Evolutionary conservation across 2,797 vertebrate species (phyloP).

Genomic region (Ciconia nigra): DNA sequence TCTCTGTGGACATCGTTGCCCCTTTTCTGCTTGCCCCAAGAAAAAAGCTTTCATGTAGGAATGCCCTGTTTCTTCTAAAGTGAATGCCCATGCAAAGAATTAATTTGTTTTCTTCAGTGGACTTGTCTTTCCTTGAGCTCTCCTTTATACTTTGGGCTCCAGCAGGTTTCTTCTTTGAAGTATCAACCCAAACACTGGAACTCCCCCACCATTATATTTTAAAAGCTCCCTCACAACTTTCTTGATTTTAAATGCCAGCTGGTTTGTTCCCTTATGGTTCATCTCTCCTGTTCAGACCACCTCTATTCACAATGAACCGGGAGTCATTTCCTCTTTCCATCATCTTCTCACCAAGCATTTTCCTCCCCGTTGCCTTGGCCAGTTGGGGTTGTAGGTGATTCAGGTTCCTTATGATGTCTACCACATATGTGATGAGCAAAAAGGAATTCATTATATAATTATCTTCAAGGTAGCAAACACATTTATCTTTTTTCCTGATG

Average conservation of each 20-base stretch:
- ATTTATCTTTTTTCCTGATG: neutral
- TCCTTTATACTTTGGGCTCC: neutral
- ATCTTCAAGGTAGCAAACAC: accelerated
- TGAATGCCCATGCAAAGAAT: neutral
- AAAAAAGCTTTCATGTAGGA: neutral
- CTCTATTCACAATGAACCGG: neutral
- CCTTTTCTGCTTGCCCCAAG: neutral
- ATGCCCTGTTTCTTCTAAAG: neutral
- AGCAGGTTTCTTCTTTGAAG: neutral
- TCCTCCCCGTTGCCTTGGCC: neutral
- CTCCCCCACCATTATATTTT: neutral
- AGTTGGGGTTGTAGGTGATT: neutral
- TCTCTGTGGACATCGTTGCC: neutral
- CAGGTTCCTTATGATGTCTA: neutral
- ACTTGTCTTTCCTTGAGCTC: neutral
- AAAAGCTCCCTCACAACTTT: neutral
- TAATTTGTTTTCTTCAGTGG: neutral
- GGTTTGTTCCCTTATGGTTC: neutral
- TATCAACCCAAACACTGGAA: neutral
- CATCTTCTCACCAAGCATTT: neutral
- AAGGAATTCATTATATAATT: neutral
- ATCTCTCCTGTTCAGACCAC: neutral
- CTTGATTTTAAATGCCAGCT: neutral
- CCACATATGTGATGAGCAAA: neutral
- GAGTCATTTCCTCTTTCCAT: neutral